Percentiles rank a stretch among this genome's conserved stretches.
phyloP scores from a whole-genome alignment of 1,140 invertebrate species.

The Gryllus bimaculatus region DNA sequence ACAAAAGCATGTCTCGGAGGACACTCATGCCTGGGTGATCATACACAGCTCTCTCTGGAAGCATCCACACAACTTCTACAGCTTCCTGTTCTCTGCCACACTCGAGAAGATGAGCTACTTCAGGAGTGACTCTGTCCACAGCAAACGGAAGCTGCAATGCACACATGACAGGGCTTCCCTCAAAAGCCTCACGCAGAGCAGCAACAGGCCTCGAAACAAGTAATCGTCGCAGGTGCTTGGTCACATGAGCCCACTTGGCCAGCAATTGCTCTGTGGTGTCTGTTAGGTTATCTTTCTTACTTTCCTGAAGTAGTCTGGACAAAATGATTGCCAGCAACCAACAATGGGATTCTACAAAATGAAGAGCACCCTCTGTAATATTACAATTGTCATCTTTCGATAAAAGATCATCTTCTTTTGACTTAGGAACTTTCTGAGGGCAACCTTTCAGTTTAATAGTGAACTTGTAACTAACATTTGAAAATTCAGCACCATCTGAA shows the following conservation, averaged over 20 bases:
- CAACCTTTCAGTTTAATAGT: too few species aligned
- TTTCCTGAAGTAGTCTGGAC: not conserved
- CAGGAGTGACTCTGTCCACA: slow-evolving; percentile 27
- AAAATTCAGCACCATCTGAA: too few species aligned
- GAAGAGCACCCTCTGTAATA: not conserved
- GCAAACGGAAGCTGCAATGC: slow-evolving; percentile 22
- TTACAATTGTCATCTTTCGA: too few species aligned
- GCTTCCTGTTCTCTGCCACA: not conserved
- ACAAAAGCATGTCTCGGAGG: not conserved
- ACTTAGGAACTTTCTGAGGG: too few species aligned
- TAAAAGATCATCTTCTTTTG: too few species aligned
- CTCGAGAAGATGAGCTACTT: slow-evolving; percentile 27
- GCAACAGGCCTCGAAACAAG: not conserved
- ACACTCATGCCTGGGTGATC: not conserved
- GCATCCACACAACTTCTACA: not conserved
- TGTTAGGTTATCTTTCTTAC: not conserved
- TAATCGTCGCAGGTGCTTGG: not conserved
- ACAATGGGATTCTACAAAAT: not conserved
- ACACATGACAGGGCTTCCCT: not conserved
- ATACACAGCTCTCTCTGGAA: not conserved
- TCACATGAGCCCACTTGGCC: too few species aligned
- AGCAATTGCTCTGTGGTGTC: not conserved
- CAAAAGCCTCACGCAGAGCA: not conserved
- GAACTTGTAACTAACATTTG: too few species aligned
- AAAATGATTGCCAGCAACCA: not conserved